Evolutionary conservation across 2,797 vertebrate genomes (phyloP).

Genomic region (Synaphobranchus kaupii): DNA sequence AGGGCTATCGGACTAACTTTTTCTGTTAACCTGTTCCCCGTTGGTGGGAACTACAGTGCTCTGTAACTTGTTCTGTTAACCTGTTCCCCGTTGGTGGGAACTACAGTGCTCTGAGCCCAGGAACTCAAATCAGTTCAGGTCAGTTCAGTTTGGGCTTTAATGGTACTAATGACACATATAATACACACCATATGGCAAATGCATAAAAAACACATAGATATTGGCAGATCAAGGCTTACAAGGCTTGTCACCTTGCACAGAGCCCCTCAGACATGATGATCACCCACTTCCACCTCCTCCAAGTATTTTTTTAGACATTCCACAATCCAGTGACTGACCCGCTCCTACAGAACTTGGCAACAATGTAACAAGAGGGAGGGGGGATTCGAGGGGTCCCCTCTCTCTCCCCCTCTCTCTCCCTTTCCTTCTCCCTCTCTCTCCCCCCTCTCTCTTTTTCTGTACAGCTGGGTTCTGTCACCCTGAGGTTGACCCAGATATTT

Average conservation of each 20-base stretch:
- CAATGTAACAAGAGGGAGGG: neutral
- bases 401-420: neutral
- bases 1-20: neutral
- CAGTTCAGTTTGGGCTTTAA: neutral
- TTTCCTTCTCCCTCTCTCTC: neutral
- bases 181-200: slow-evolving; percentile 11
- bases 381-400: neutral
- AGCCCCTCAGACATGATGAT: neutral
- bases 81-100: neutral
- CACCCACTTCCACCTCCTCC: neutral
- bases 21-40: neutral
- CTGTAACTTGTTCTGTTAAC: neutral
- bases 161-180: neutral
- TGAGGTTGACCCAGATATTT: slow-evolving; percentile 47
- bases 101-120: neutral
- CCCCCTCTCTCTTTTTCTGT: slow-evolving; percentile 17
- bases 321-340: slow-evolving; percentile 10
- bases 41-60: neutral
- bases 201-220: neutral
- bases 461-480: slow-evolving; percentile 46
- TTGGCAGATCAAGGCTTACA: neutral
- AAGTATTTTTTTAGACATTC: neutral
- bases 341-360: slow-evolving; percentile 31
- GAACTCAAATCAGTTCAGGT: neutral
- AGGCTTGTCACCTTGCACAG: neutral